phyloP scores from a whole-genome alignment of 2,113 vertebrate species.

The Triplophysa siluroides region DNA sequence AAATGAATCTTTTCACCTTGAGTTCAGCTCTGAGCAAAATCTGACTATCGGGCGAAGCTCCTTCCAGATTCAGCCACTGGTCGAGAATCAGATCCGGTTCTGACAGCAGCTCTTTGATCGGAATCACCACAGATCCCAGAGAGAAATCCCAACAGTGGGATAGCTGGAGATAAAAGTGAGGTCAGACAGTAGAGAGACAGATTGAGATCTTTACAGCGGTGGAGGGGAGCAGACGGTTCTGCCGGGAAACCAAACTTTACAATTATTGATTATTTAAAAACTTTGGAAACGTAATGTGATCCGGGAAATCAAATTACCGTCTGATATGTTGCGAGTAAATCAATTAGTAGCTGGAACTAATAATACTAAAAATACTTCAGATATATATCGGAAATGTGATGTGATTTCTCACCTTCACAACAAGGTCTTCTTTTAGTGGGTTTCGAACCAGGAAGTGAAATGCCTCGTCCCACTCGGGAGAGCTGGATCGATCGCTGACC shows the following conservation, averaged over 20 bases:
- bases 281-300: neutral
- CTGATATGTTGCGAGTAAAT: neutral
- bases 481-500: slow-evolving; percentile 73
- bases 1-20: slow-evolving; percentile 68
- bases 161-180: slow-evolving; percentile 56
- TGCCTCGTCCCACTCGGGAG: slow-evolving; percentile 83
- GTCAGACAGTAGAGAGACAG: neutral
- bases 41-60: slow-evolving; percentile 74
- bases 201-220: neutral
- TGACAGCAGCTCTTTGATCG: slow-evolving; percentile 77
- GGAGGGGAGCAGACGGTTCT: neutral
- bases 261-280: neutral
- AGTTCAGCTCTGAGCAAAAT: slow-evolving; percentile 84
- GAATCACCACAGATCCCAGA: slow-evolving; percentile 79
- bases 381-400: neutral
- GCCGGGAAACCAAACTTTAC: neutral
- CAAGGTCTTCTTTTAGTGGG: slow-evolving; percentile 78
- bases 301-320: neutral
- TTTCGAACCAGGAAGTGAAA: slow-evolving; percentile 79
- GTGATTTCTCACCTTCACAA: slow-evolving; percentile 76
- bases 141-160: slow-evolving; percentile 73
- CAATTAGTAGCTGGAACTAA: neutral
- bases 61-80: slow-evolving; percentile 77
- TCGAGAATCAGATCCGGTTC: slow-evolving; percentile 79
- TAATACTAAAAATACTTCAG: neutral